Base-by-base conservation (phyloP, 2,888 invertebrate genomes). In the Tribolium freemani region DNA sequence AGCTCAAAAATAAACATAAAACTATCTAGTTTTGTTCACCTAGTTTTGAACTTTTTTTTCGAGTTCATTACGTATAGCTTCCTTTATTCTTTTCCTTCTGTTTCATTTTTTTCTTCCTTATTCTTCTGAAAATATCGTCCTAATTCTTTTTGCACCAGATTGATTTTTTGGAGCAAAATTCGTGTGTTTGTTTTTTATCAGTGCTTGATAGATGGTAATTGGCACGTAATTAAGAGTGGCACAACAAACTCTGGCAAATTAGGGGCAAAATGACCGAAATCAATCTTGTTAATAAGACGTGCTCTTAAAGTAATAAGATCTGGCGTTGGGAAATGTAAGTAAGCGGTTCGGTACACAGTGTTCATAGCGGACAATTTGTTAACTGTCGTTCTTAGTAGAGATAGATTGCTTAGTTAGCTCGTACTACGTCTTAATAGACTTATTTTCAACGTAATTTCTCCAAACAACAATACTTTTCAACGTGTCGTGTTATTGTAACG, bases 281-380 rank as follows among this genome's bases (percentile, higher is more conserved):
- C 82, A 83, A 83, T 84, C 84, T 84, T 84, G 83, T 83, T 84
- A 84, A 84, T 84, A 84, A 84, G 84, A 84, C 82, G 79, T 78
- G 79, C 79, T 78, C 78, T 78, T 76, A 78, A 75, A 79, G 80
- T 83, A 83, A 84, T 81, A 76, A 77, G 81, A 79, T 79, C 79
- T 80, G 83, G 82, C 84, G 78, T 77, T 77, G 79, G 82, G 79
- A 83, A 83, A 82, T 83, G 83, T 84, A 84, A 84, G 84, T 83
- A 83, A 83, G 83, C 83, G 82, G 79, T 83, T 82, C 78, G 75
- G 80, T 79, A 80, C 79, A 79, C 79, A 79, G 78, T 80, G 80
- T 81, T 83, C 82, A 81, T 82, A 80, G 81, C 80, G 81, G 79
- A 80, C 82, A 84, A 85, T 85, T 85, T 85, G 84, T 85, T 83